Conservation (phyloP, 35 echinoderm and acorn worm genomes). For the Stichopus chloronotus region DNA sequence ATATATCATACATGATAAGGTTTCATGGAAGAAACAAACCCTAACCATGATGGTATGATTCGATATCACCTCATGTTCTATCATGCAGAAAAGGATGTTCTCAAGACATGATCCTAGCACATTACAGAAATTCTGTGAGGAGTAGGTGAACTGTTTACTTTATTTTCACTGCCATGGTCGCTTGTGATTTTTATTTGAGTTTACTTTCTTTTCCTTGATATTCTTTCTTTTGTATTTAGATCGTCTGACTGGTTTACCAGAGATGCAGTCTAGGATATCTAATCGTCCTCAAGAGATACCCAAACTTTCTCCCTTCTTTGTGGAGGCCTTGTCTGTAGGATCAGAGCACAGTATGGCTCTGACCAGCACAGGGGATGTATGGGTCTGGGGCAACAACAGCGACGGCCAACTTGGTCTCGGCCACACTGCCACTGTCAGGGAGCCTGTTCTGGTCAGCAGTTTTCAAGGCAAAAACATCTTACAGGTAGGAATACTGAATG, state of each 20-base stretch:
- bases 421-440: constrained; percentile 72
- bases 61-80: no score
- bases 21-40: no score
- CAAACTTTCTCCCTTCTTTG: constrained; percentile 78
- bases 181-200: not conserved
- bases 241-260: constrained; percentile 89
- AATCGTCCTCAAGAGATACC: constrained; percentile 82
- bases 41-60: no score
- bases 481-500: constrained; percentile 67
- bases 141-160: not conserved
- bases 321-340: constrained; percentile 85
- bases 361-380: constrained; percentile 87
- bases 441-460: constrained; percentile 72
- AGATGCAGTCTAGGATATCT: constrained; percentile 75
- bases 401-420: constrained; percentile 92
- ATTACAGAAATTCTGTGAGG: no score
- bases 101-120: no score
- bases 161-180: not conserved
- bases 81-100: no score
- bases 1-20: no score
- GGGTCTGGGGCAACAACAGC: constrained; percentile 90
- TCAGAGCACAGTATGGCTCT: constrained; percentile 94
- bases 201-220: not conserved
- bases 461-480: constrained; percentile 86
- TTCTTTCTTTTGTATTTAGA: constrained; percentile 62